Evolutionary conservation across 1,140 invertebrate species (phyloP), one percentile per base, ranked within the genome.

Genomic region (Panagrolaimus sp.): DNA sequence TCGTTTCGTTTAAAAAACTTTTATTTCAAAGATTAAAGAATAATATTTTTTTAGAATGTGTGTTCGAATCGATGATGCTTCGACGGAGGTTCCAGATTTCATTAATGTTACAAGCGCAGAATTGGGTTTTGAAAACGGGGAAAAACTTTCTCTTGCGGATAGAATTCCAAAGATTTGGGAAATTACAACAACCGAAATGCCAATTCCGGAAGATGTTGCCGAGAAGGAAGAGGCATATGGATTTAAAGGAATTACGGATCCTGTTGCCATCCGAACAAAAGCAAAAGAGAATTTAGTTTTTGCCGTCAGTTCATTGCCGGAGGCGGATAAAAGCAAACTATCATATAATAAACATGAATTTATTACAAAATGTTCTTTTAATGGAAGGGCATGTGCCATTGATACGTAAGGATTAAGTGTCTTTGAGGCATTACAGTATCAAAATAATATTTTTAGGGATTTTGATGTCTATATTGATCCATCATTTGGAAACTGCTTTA

Each of bases 311-410:
- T 55, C 71, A 26, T 43, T 82, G 46, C 73, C 65, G 14, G 73
- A 79, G 46, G n/a, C 55, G 3, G 70, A 83, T 12, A 83, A 82
- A 65, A 66, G 72, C 52, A n/a, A 64, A 10, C 65, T 82, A 12
- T 71, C 79, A 3, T 82, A 82, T 65, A 67, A 68, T 38, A 83
- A 82, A 63, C 43, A 62, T n/a, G 80, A 82, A 63, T 82, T 82
- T 68, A 83, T 82, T 32, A 83, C 77, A 17, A 82, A 82, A 65
- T 82, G 80, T 65, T 80, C 78, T 46, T 82, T 82, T 67, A 83
- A 82, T 58, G 81, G 82, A 44, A 38, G 76, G 8, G 72, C 81
- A 44, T 82, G 80, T 62, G 72, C 77, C 45, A 71, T 82, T 15
- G 82, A 82, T 17, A 67, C 75, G 79, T 81, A 62, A 48, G 71